A percentile compares a stretch with the other conserved stretches of the same genome.
These are phyloP conservation scores for Garrulus glandarius DNA, from an alignment of 2,797 vertebrate species.

Conservation along the genomic window DNA sequence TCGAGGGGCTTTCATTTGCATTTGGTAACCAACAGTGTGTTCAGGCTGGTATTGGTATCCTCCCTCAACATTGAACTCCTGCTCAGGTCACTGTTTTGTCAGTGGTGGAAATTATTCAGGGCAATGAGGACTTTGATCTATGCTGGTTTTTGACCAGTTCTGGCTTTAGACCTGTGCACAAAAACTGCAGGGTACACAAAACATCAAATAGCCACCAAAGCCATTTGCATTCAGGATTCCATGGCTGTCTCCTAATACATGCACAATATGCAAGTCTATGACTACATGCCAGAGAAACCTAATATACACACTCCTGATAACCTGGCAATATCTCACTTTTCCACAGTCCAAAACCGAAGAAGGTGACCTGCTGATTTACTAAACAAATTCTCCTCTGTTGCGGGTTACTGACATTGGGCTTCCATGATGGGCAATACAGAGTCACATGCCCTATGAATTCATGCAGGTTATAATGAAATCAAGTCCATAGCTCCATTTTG, in stretches of 20 bases:
- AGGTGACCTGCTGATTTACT: neutral
- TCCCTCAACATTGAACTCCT: neutral
- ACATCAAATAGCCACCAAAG: neutral
- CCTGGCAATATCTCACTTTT: neutral
- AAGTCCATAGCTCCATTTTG: neutral
- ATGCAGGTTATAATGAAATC: neutral
- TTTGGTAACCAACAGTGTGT: neutral
- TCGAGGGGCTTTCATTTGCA: neutral
- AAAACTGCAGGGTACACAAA: neutral
- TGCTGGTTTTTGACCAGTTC: neutral
- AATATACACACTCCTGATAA: neutral
- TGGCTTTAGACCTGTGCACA: neutral
- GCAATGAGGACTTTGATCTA: neutral
- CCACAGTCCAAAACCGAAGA: neutral
- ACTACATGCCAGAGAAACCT: neutral
- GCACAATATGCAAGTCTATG: rapidly evolving
- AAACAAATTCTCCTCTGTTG: neutral
- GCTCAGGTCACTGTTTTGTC: neutral
- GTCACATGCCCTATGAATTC: neutral
- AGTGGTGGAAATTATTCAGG: neutral
- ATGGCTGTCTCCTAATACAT: neutral
- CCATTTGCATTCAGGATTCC: neutral
- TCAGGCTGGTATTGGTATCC: neutral
- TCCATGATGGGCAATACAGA: neutral
- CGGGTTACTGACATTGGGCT: neutral